Conservation (phyloP, 30 jellyfish, hydroid and myxozoan genomes). For the Pseudorhiza aurosa region DNA sequence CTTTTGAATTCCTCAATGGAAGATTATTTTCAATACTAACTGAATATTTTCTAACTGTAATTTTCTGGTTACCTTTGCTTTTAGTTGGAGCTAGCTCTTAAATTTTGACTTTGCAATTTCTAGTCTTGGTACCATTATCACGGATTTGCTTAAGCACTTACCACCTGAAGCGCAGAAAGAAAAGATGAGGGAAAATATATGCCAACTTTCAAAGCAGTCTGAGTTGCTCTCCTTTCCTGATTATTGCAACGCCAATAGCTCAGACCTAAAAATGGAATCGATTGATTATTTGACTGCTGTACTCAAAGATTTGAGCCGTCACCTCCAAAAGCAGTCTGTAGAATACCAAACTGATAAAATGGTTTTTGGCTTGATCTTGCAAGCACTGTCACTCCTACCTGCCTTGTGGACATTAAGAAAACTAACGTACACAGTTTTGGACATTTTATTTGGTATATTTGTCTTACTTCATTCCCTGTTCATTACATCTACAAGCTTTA, state of each 20-base stretch:
- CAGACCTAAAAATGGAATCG: background rate
- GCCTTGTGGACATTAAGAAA: background rate
- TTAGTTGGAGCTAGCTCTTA: too few relatives aligned
- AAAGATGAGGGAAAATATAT: background rate
- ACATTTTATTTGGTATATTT: background rate
- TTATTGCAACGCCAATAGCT: background rate
- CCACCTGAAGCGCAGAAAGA: conserved; percentile 2
- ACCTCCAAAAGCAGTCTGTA: conserved; percentile 1
- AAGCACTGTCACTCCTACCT: background rate
- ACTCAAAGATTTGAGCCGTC: conserved; percentile 12
- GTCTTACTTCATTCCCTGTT: background rate
- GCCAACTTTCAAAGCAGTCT: conserved; percentile 22
- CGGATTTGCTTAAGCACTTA: background rate
- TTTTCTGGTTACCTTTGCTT: too few relatives aligned
- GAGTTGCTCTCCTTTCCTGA: background rate
- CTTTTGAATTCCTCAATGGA: too few relatives aligned
- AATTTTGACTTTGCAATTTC: background rate
- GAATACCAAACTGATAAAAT: conserved; percentile 7
- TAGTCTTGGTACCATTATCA: conserved; percentile 15
- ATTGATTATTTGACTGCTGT: background rate
- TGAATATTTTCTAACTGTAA: too few relatives aligned
- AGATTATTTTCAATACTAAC: too few relatives aligned
- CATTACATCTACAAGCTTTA: conserved; percentile 74
- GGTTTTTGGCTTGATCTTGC: background rate
- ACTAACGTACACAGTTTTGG: background rate